A percentile compares a stretch with the other conserved stretches of the same genome.
These are phyloP conservation scores for Styela clava DNA, from an alignment of 23 tunicate genomes.

Conservation along the genomic window DNA sequence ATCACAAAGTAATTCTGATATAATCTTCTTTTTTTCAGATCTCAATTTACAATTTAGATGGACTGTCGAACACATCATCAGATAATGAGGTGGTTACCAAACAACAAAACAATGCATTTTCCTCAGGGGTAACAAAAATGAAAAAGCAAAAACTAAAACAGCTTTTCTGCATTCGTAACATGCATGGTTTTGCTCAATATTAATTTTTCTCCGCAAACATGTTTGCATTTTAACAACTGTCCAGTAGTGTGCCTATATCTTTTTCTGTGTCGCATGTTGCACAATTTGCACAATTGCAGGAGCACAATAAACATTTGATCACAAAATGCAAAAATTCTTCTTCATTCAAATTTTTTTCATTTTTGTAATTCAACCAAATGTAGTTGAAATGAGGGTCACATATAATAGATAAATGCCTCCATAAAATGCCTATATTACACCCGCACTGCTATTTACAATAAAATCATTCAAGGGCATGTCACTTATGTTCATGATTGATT, in stretches of 20 bases:
- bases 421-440: no score
- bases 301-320: no score
- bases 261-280: neutral
- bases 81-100: neutral
- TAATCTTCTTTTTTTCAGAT: slow-evolving; percentile 11
- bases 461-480: no score
- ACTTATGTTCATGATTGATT: no score
- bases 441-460: no score
- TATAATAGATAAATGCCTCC: no score
- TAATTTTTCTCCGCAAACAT: neutral
- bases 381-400: no score
- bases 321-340: no score
- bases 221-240: neutral
- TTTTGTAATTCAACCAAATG: no score
- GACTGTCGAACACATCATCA: neutral
- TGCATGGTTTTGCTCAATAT: neutral
- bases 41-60: neutral
- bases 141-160: no score
- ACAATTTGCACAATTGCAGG: neutral
- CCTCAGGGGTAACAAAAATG: neutral
- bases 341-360: no score
- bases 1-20: no score
- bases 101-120: neutral
- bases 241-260: neutral
- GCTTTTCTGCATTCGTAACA: neutral